phyloP scores from a whole-genome alignment of 2,888 invertebrate species.

The Euzophera pinguis region DNA sequence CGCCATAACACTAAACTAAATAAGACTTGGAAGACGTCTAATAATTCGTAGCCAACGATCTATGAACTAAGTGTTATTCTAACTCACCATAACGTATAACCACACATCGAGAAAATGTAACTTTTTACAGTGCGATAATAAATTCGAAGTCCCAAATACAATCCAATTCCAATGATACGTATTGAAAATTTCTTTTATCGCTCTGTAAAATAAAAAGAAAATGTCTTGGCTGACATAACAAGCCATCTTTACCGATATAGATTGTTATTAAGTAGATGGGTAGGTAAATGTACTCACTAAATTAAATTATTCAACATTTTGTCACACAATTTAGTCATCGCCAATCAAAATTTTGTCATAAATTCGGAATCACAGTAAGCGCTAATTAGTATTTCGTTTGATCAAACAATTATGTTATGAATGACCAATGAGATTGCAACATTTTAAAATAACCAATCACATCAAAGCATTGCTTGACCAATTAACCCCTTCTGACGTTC shows the following conservation, averaged over 20 bases:
- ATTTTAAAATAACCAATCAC: neutral
- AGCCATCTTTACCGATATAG: neutral
- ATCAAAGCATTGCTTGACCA: neutral
- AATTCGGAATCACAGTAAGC: neutral
- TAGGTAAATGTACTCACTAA: conserved; percentile 4
- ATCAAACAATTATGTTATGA: too few species aligned
- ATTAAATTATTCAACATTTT: neutral
- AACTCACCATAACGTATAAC: conserved; percentile 50
- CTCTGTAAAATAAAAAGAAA: conserved; percentile 8
- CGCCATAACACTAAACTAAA: conserved; percentile 36
- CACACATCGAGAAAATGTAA: conserved; percentile 16
- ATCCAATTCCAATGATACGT: conserved; percentile 12
- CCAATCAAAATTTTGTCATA: neutral
- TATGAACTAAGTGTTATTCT: conserved; percentile 54
- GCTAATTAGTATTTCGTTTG: neutral
- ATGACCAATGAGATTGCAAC: neutral
- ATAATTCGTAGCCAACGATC: conserved; percentile 78
- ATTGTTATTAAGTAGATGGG: conserved; percentile 2
- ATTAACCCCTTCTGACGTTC: neutral
- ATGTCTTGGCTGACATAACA: neutral
- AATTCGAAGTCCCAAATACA: conserved; percentile 10
- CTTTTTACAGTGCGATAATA: conserved; percentile 13
- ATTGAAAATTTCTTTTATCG: conserved; percentile 13
- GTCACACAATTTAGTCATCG: conserved; percentile 7
- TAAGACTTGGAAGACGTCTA: conserved; percentile 66